phyloP scores from a whole-genome alignment of 2,888 invertebrate species.

The Agrenia bidenticulata region DNA sequence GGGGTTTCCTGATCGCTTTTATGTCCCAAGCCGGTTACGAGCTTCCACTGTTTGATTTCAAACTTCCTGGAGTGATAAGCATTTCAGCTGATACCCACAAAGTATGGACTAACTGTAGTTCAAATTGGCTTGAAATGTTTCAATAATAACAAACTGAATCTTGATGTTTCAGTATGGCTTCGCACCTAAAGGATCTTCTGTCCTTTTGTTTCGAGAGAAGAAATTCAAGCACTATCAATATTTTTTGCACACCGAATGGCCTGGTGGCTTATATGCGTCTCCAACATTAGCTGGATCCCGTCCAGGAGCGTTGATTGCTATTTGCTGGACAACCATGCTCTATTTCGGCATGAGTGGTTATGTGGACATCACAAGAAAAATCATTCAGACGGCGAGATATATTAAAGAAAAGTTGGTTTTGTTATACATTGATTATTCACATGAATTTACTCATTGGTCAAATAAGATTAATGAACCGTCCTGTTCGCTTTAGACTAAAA shows the following conservation, averaged over 20 bases:
- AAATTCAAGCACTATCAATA: conserved; percentile 84
- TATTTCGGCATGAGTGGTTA: conserved; percentile 83
- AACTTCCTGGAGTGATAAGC: conserved; percentile 86
- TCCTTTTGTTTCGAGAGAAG: conserved; percentile 77
- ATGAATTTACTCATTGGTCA: too few relatives aligned
- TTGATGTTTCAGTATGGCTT: conserved; percentile 76
- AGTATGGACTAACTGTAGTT: conserved; percentile 60
- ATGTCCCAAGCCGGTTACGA: conserved; percentile 73
- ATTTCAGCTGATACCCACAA: conserved; percentile 99
- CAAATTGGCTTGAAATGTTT: too few relatives aligned
- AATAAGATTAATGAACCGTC: too few relatives aligned
- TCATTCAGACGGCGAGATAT: conserved; percentile 75
- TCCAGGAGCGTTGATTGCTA: conserved; percentile 77
- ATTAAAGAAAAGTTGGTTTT: conserved; percentile 70
- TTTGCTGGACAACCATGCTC: conserved; percentile 95
- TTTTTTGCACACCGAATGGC: conserved; percentile 94
- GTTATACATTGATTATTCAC: too few relatives aligned
- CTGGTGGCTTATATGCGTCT: conserved; percentile 96
- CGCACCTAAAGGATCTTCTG: conserved; percentile 94
- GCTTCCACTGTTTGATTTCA: conserved; percentile 81
- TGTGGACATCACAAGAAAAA: conserved; percentile 74
- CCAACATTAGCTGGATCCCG: conserved; percentile 80
- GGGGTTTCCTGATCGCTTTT: conserved; percentile 91
- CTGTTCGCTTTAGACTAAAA: conserved; percentile 55
- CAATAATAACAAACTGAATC: conserved; percentile 3